A percentile compares a stretch with the other conserved stretches of the same genome.
Evolutionary conservation across 2,113 vertebrate genomes (phyloP).

Genomic region (Astatoreochromis straeleni): DNA sequence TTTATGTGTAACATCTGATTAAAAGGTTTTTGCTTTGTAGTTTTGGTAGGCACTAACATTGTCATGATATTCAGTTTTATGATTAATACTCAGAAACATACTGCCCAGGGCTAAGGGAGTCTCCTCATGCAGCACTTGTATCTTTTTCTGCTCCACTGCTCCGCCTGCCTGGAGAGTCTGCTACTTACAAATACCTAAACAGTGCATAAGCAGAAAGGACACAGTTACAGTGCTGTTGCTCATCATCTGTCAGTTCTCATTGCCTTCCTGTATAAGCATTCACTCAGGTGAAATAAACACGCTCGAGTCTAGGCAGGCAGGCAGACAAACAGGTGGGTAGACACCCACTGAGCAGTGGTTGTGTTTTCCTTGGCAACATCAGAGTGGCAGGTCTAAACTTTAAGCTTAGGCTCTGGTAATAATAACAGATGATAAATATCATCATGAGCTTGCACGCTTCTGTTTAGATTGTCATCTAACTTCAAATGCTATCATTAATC

Average conservation of each 20-base stretch:
- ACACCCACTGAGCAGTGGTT: neutral
- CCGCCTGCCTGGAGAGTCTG: accelerated
- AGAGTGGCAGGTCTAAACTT: neutral
- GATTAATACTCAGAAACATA: neutral
- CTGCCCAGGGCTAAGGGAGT: neutral
- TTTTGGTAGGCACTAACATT: neutral
- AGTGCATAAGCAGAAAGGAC: neutral
- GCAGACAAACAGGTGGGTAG: neutral
- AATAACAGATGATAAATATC: neutral
- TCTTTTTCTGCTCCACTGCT: neutral
- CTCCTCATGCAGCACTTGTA: accelerated
- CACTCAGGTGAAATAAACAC: conserved; percentile 27
- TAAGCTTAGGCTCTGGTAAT: neutral
- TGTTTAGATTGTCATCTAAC: neutral
- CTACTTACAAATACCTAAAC: neutral
- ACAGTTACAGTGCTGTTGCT: neutral
- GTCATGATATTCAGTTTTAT: neutral
- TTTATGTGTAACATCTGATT: neutral
- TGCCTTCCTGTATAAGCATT: neutral
- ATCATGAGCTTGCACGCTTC: neutral
- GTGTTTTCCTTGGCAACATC: conserved; percentile 52
- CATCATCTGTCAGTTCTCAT: neutral
- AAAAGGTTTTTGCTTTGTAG: neutral
- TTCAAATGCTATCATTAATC: neutral
- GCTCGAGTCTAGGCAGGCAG: neutral